Conservation (phyloP, 1,140 invertebrate genomes). For the Metaphire vulgaris region DNA sequence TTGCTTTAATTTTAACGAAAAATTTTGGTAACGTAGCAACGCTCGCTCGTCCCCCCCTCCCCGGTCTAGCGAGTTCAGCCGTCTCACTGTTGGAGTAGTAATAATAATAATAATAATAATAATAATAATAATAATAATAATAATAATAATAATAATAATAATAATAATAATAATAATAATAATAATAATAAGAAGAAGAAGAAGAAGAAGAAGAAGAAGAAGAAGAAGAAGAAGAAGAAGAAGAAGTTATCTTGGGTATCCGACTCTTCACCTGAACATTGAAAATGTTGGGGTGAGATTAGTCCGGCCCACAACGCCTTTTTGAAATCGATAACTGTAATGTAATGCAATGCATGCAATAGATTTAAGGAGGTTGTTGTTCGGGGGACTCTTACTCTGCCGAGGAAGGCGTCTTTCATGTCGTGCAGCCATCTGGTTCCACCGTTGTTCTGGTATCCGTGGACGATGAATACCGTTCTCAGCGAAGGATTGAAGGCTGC, state of each 20-base stretch:
- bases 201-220: neutral
- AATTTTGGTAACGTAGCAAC: neutral
- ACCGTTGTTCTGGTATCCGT: neutral
- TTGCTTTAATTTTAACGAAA: neutral
- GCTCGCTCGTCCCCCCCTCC: too few species aligned
- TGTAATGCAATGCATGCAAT: neutral
- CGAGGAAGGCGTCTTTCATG: neutral
- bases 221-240: neutral
- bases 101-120: slow-evolving; percentile 4
- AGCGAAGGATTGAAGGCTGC: neutral
- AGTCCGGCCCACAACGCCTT: neutral
- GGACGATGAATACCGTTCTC: neutral
- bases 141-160: slow-evolving; percentile 4
- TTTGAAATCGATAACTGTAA: neutral
- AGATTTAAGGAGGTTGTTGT: neutral
- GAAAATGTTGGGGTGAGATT: too few species aligned
- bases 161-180: slow-evolving; percentile 4
- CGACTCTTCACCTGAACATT: too few species aligned
- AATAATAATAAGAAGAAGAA: neutral
- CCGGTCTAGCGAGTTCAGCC: too few species aligned
- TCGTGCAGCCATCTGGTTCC: neutral
- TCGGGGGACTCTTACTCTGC: neutral
- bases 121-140: slow-evolving; percentile 4
- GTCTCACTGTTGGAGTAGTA: too few species aligned
- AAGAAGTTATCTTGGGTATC: too few species aligned